Evolutionary conservation across 64 coral and sea anemone species (phyloP).

Genomic region (Pocillopora verrucosa): DNA sequence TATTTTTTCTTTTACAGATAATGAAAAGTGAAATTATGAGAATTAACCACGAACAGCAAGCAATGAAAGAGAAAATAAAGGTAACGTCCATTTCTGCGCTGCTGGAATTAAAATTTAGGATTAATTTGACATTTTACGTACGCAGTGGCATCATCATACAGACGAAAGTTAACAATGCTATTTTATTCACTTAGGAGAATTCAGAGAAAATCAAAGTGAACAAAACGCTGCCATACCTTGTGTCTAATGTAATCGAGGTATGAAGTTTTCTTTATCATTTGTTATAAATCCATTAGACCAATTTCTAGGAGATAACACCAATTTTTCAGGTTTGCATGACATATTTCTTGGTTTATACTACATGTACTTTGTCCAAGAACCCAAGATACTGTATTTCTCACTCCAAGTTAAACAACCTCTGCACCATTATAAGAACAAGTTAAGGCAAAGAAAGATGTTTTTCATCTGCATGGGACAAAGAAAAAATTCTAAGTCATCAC

Average conservation of each 20-base stretch:
- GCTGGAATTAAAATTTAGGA: not conserved
- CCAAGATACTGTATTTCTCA: too few species aligned
- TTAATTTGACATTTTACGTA: not conserved
- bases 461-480: too few species aligned
- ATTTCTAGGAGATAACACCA: too few species aligned
- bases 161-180: not conserved
- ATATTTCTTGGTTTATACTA: too few species aligned
- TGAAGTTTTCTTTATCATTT: not conserved
- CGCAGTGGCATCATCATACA: not conserved
- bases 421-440: too few species aligned
- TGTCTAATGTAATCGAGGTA: conserved; percentile 99
- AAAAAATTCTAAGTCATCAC: too few species aligned
- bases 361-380: too few species aligned
- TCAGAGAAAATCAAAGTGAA: conserved; percentile 99
- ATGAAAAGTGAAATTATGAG: conserved; percentile 99
- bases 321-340: too few species aligned
- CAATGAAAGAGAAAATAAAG: conserved; percentile 99
- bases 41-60: conserved; percentile 97
- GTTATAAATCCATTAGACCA: too few species aligned
- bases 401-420: too few species aligned
- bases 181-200: conserved; percentile 75
- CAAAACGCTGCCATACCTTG: conserved; percentile 97
- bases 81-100: not conserved
- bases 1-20: conserved; percentile 54
- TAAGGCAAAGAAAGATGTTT: too few species aligned